phyloP scores from a whole-genome alignment of 2,888 invertebrate species.

The Athrips mouffetella region DNA sequence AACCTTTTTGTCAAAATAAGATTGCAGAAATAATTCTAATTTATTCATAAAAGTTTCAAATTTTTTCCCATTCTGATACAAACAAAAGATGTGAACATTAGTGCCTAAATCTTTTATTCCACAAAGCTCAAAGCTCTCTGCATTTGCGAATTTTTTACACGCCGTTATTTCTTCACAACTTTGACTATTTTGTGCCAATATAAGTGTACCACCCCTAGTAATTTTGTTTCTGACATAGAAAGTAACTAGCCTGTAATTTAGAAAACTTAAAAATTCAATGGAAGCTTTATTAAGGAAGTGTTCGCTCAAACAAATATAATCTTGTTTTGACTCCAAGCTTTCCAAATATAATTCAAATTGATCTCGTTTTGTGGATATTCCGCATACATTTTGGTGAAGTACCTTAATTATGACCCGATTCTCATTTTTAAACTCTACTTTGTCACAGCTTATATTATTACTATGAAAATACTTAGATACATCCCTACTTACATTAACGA shows the following conservation, averaged over 20 bases:
- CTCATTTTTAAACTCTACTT: too few relatives aligned
- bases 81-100: constrained; percentile 5
- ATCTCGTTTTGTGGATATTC: not conserved
- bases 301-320: constrained; percentile 10
- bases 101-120: not conserved
- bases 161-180: not conserved
- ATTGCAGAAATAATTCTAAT: constrained; percentile 3
- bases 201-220: too few relatives aligned
- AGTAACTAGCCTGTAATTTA: not conserved
- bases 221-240: not conserved
- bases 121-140: not conserved
- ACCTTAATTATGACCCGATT: too few relatives aligned
- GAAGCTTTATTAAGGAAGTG: too few relatives aligned
- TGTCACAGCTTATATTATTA: too few relatives aligned
- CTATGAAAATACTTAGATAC: too few relatives aligned
- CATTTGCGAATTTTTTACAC: not conserved
- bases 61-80: not conserved
- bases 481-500: too few relatives aligned
- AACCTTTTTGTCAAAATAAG: too few relatives aligned
- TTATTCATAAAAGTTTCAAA: not conserved
- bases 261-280: not conserved
- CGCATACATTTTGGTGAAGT: not conserved
- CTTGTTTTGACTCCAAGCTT: not conserved
- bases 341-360: not conserved
- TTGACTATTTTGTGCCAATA: not conserved